Base-by-base conservation (phyloP, 2,113 vertebrate genomes). In the Eudyptes chrysolophus region DNA sequence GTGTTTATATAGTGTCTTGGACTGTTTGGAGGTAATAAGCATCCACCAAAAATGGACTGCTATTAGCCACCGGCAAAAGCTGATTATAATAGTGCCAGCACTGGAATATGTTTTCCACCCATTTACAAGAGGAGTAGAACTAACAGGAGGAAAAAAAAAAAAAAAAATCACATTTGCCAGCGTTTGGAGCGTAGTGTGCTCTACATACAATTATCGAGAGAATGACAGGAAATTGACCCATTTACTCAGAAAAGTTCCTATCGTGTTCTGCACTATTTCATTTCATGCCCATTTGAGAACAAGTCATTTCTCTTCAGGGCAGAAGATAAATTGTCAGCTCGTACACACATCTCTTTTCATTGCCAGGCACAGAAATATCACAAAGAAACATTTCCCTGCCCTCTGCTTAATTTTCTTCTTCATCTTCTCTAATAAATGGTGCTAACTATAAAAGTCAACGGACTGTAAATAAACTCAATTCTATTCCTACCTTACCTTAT, bases 211-310 rank as follows among this genome's bases (percentile, higher is more conserved):
- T 95, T 96, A 97, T 88, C 85, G 87, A 97, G 90, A 96, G 97
- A 94, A 98, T 96, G 96, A 97, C 84, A 97, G 94, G 94, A 97
- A 98, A 98, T 95, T 92, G 97, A 98, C 94, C 89, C 92, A 97
- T 93, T 97, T 97, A 91, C 86, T 89, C 95, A 78, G 90, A 97
- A 97, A 95, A 95, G 55, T 86, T 97, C 92, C 87, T 94, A 88
- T 92, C 93, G 27, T 89, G 78, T 97, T 98, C 84, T 96, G 87
- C 72, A 80, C 76, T 89, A 94, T 96, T 97, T 96, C 92, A 97
- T 98, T 97, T 97, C 90, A 98, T 97, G 98, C 92, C 95, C 95
- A 96, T 94, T 96, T 96, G 91, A 96, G 97, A 98, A 97, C 74
- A 96, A 97, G 86, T 92, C 84, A 81, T 96, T 95, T 96, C 90